phyloP scores from a whole-genome alignment of 2,113 vertebrate genomes.

The Scolopax mira region DNA sequence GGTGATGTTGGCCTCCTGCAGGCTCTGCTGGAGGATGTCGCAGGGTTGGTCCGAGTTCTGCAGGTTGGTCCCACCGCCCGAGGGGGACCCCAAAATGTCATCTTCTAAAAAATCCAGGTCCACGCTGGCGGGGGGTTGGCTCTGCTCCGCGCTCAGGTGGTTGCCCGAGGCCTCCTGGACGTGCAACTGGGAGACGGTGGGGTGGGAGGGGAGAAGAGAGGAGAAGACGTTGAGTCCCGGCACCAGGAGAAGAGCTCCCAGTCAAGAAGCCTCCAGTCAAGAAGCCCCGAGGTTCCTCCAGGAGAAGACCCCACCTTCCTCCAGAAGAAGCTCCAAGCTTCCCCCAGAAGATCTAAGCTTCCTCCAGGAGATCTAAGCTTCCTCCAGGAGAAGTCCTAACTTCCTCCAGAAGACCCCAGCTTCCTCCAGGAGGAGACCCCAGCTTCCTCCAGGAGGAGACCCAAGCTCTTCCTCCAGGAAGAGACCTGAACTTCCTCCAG shows the following conservation, averaged over 20 bases:
- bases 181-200: slow-evolving; percentile 73
- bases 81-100: slow-evolving; percentile 89
- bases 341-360: too few relatives aligned
- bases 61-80: slow-evolving; percentile 23
- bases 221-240: background rate
- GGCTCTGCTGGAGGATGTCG: slow-evolving; percentile 96
- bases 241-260: background rate
- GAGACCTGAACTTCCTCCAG: too few relatives aligned
- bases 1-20: slow-evolving; percentile 97
- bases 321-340: too few relatives aligned
- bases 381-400: too few relatives aligned
- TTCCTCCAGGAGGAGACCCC: too few relatives aligned
- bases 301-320: too few relatives aligned
- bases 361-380: too few relatives aligned
- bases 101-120: slow-evolving; percentile 96
- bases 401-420: too few relatives aligned
- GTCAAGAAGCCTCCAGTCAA: too few relatives aligned
- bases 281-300: too few relatives aligned
- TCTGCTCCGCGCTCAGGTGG: slow-evolving; percentile 80
- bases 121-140: slow-evolving; percentile 84
- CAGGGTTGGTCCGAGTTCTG: slow-evolving; percentile 86
- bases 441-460: too few relatives aligned
- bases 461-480: too few relatives aligned
- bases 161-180: slow-evolving; percentile 85
- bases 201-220: background rate